Conservation (phyloP, 2,797 vertebrate species). For the Anolis apletophallus region DNA sequence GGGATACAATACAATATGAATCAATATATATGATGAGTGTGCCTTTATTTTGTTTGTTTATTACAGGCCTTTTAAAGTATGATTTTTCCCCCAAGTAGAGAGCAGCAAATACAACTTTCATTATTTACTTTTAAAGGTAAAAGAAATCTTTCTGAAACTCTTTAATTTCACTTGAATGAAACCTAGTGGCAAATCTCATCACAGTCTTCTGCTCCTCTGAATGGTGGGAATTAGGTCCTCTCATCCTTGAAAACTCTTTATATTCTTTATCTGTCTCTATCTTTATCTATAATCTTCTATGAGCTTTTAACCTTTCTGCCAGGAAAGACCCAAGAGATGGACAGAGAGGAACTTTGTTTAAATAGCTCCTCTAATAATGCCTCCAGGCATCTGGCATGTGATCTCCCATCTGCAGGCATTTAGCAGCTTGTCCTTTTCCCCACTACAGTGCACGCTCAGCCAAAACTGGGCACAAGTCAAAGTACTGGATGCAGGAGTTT, state of each 20-base stretch:
- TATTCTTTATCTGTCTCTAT: constrained; percentile 25
- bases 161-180: constrained; percentile 8
- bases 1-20: neutral
- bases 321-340: constrained; percentile 25
- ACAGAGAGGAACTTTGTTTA: constrained; percentile 20
- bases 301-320: constrained; percentile 32
- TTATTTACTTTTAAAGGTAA: neutral
- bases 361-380: constrained; percentile 23
- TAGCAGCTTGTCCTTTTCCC: neutral
- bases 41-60: neutral
- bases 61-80: neutral
- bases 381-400: constrained; percentile 18
- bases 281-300: constrained; percentile 21
- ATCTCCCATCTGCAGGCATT: constrained; percentile 18
- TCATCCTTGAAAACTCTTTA: neutral
- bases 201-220: neutral
- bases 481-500: neutral
- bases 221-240: neutral
- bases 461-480: constrained; percentile 5
- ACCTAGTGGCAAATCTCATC: neutral
- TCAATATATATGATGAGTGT: neutral
- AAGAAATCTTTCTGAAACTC: neutral
- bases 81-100: neutral
- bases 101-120: neutral
- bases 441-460: neutral